A percentile compares a stretch with the other conserved stretches of the same genome.
These are phyloP conservation scores for Isichthys henryi DNA, from an alignment of 2,113 vertebrate genomes.

Conservation along the genomic window DNA sequence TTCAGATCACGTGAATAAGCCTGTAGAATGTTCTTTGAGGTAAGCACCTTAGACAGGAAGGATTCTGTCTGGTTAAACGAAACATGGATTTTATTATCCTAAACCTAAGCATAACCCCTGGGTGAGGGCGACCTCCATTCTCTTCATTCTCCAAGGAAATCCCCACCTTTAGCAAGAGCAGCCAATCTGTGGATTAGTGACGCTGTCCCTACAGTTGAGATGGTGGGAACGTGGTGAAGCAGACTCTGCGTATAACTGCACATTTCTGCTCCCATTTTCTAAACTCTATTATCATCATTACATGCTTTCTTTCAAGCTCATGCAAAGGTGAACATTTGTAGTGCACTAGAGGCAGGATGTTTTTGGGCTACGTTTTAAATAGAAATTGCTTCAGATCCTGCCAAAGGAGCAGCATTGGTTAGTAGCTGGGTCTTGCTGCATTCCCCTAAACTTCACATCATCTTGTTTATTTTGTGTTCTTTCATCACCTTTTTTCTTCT, in stretches of 20 bases:
- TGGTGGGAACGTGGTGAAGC: background rate
- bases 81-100: background rate
- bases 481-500: background rate
- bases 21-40: constrained; percentile 1
- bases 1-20: background rate
- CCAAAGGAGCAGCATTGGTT: background rate
- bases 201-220: background rate
- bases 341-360: background rate
- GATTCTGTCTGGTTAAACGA: background rate
- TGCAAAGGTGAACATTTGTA: background rate
- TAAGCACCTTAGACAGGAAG: background rate
- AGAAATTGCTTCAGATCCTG: background rate
- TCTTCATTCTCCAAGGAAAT: background rate
- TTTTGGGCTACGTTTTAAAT: background rate
- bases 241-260: background rate
- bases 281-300: background rate
- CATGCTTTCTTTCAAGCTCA: background rate
- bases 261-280: background rate
- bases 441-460: background rate
- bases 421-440: background rate
- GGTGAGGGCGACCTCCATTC: background rate
- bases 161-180: background rate
- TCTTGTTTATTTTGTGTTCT: background rate
- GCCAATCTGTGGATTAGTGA: background rate
- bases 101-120: background rate